Evolutionary conservation across 2,888 invertebrate genomes (phyloP).

Genomic region (Lobophora halterata): DNA sequence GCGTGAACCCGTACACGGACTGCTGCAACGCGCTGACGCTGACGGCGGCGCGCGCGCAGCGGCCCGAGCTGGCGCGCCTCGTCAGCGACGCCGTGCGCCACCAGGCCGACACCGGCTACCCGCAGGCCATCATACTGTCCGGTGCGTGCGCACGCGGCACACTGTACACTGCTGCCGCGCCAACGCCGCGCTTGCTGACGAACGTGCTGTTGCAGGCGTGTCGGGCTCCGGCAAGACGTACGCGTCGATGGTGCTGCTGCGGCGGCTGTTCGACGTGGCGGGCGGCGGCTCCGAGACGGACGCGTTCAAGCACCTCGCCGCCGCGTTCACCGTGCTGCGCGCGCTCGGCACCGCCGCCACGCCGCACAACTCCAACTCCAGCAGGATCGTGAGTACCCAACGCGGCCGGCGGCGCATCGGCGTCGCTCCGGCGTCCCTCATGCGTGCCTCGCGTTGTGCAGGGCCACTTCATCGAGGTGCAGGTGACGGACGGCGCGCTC

Average conservation of each 20-base stretch:
- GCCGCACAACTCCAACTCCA: conserved; percentile 93
- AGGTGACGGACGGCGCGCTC: conserved; percentile 96
- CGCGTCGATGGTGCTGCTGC: conserved; percentile 93
- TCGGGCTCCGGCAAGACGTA: conserved; percentile 97
- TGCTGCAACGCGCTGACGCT: conserved; percentile 93
- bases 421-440: not conserved
- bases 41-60: conserved; percentile 87
- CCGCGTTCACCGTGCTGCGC: conserved; percentile 95
- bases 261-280: conserved; percentile 95
- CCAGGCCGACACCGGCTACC: conserved; percentile 97
- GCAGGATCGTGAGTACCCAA: conserved; percentile 87
- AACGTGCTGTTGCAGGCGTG: conserved; percentile 79
- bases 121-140: conserved; percentile 95
- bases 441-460: conserved; percentile 54
- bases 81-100: conserved; percentile 96
- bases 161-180: too few species aligned
- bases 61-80: conserved; percentile 92
- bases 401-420: too few species aligned
- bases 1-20: conserved; percentile 94
- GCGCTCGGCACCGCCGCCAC: conserved; percentile 96
- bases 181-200: not conserved
- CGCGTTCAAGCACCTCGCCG: conserved; percentile 96
- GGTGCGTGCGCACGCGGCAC: conserved; percentile 65
- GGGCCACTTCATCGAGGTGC: conserved; percentile 98
- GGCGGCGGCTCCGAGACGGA: conserved; percentile 97